A percentile compares a stretch with the other conserved stretches of the same genome.
These are phyloP conservation scores for Ischnus inquisitorius DNA, from an alignment of 2,888 invertebrate genomes.

Conservation along the genomic window DNA sequence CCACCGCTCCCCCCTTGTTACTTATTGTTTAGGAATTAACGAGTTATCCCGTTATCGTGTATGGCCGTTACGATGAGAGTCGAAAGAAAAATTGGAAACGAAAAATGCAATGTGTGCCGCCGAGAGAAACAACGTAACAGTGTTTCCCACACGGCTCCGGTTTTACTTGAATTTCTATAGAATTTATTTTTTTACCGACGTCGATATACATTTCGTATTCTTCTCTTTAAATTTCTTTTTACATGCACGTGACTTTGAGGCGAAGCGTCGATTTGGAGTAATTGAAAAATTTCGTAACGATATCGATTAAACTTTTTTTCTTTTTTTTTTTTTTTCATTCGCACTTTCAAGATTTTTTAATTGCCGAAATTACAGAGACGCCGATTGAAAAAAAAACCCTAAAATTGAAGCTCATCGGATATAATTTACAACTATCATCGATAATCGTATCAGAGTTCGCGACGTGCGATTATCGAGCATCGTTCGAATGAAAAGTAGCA, in stretches of 20 bases:
- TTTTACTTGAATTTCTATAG: conserved; percentile 13
- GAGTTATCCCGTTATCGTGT: neutral
- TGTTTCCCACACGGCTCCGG: neutral
- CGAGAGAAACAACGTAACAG: neutral
- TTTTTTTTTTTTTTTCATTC: neutral
- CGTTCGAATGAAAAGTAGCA: neutral
- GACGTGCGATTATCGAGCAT: conserved; percentile 11
- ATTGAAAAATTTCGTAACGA: conserved; percentile 1
- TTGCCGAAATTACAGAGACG: neutral
- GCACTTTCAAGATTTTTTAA: neutral
- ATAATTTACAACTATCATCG: conserved; percentile 25
- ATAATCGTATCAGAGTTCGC: conserved; percentile 36
- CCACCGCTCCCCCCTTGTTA: neutral
- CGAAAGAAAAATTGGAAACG: conserved; percentile 1
- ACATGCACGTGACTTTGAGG: conserved; percentile 56
- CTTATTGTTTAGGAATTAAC: conserved; percentile 22
- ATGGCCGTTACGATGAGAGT: conserved; percentile 21
- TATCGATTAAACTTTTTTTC: neutral
- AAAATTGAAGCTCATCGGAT: conserved; percentile 48
- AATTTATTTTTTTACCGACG: conserved; percentile 9
- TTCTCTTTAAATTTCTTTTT: conserved; percentile 19
- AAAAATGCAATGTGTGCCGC: neutral
- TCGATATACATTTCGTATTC: neutral
- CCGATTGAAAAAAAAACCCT: neutral
- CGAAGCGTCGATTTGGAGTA: conserved; percentile 22